Evolutionary conservation across 2,113 vertebrate genomes (phyloP), one percentile per base, ranked within the genome.

Genomic region (Leuciscus idus): DNA sequence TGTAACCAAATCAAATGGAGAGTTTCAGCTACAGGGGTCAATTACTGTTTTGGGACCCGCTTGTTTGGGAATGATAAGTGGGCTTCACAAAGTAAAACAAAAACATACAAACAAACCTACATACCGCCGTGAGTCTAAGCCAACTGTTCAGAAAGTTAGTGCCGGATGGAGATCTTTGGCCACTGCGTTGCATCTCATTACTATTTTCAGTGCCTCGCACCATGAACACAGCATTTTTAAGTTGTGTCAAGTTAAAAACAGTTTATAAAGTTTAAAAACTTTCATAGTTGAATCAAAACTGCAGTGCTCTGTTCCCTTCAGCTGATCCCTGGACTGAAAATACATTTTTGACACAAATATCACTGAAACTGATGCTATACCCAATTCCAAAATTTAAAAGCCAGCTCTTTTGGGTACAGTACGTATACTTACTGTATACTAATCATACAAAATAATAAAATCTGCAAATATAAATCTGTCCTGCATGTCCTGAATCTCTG

Each of bases 1-100:
- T 89, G 86, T 86, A 90, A 90, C 88, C 89, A 87, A 92, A 92
- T 91, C 86, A 91, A 91, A 90, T 86, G 59, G 72, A 91, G 85
- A 66, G 70, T 79, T 26, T 55, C 43, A 81, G 79, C 78, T 57
- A n/a, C 81, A 19, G 66, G 78, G 81, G 75, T 87, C 87, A 88
- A 90, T 74, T 79, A 88, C 83, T 85, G 75, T 66, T 88, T 88
- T 85, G 79, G 88, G 89, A 87, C 83, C 75, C 13, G 39, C 77
- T 84, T 84, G 86, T 73, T 79, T 77, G 83, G 8, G 84, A 73
- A 87, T 84, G 81, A 19, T 84, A 39, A 77, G 84, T 81, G 30
- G 74, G 82, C 28, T 84, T 52, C n/a, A 28, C 17, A 23, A 39
- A 72, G 43, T 1, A 9, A 72, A 70, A 3, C 8, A 39, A 72